Evolutionary conservation across 2,113 vertebrate species (phyloP).

Genomic region (Paedocypris sp.): DNA sequence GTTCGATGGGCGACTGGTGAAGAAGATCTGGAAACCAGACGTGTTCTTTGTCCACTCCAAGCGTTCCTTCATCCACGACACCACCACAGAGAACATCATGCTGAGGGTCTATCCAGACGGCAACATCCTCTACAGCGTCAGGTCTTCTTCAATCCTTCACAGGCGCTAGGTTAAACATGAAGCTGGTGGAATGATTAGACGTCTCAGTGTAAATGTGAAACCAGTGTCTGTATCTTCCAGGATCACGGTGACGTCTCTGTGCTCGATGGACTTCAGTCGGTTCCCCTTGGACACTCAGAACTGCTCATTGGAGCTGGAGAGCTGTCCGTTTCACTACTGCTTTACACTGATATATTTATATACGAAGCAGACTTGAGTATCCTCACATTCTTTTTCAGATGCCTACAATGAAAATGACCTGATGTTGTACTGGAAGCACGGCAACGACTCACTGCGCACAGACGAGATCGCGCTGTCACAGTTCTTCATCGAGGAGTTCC

Average conservation of each 20-base stretch:
- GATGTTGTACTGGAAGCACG: slow-evolving; percentile 87
- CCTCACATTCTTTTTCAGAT: slow-evolving; percentile 49
- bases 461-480: slow-evolving; percentile 82
- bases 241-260: slow-evolving; percentile 82
- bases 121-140: slow-evolving; percentile 81
- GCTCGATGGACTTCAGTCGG: slow-evolving; percentile 88
- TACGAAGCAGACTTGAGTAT: background rate
- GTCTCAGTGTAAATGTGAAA: background rate
- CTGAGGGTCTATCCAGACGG: slow-evolving; percentile 76
- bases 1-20: slow-evolving; percentile 78
- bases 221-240: slow-evolving; percentile 45
- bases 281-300: slow-evolving; percentile 91
- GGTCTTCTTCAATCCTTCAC: too few species aligned
- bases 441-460: slow-evolving; percentile 78
- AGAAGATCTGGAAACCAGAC: slow-evolving; percentile 90
- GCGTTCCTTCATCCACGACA: slow-evolving; percentile 85
- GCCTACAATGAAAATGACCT: slow-evolving; percentile 86
- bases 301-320: slow-evolving; percentile 86
- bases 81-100: slow-evolving; percentile 85
- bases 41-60: slow-evolving; percentile 92
- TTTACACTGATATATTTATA: background rate
- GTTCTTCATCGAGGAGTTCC: slow-evolving; percentile 86
- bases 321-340: slow-evolving; percentile 82
- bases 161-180: too few species aligned
- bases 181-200: too few species aligned